Conservation (phyloP, 2,797 vertebrate genomes). For the Spondyliosoma cantharus region DNA sequence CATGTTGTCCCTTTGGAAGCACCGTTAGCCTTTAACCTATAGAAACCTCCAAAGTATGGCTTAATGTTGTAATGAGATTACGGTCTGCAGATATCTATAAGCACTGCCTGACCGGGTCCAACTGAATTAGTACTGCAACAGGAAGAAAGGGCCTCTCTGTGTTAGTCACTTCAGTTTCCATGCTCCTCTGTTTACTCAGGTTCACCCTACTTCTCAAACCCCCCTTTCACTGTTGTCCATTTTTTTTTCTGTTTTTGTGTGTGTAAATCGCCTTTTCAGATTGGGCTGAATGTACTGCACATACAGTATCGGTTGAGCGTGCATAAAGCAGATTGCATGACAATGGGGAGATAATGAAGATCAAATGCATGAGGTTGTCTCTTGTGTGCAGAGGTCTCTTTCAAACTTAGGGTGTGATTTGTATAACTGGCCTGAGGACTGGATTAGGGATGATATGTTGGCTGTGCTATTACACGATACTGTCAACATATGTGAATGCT, state of each 20-base stretch:
- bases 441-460: conserved; percentile 53
- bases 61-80: conserved; percentile 83
- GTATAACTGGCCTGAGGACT: conserved; percentile 68
- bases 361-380: conserved; percentile 23
- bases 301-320: conserved; percentile 22
- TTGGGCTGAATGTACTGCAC: neutral
- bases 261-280: conserved; percentile 29
- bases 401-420: conserved; percentile 66
- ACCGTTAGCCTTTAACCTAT: conserved; percentile 59
- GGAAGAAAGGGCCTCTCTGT: conserved; percentile 72
- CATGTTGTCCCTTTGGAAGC: conserved; percentile 35
- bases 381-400: conserved; percentile 41
- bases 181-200: conserved; percentile 73
- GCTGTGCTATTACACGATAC: conserved; percentile 61
- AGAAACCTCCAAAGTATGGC: conserved; percentile 77
- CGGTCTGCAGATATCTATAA: conserved; percentile 75
- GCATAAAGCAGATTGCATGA: conserved; percentile 21
- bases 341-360: conserved; percentile 34
- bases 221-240: conserved; percentile 51
- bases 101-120: conserved; percentile 62
- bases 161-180: conserved; percentile 69
- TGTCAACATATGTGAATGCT: conserved; percentile 54
- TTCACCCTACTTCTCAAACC: conserved; percentile 56
- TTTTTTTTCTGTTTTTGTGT: neutral
- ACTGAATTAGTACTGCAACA: conserved; percentile 70